phyloP scores from a whole-genome alignment of 2,797 vertebrate genomes.

The Parauchenoglanis ngamensis region DNA sequence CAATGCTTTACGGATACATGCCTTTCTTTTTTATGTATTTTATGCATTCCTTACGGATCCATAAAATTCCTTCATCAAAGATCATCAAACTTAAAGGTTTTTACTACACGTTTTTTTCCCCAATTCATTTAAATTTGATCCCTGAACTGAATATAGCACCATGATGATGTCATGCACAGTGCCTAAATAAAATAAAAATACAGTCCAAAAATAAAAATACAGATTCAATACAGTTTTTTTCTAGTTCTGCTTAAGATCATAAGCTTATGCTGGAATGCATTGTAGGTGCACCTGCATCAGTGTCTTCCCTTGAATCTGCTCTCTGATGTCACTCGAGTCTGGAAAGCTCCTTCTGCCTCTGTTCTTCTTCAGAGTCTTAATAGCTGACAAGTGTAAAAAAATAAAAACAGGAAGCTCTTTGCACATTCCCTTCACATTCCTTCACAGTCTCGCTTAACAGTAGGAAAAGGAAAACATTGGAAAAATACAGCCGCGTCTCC shows the following conservation, averaged over 20 bases:
- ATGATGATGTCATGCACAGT: background rate
- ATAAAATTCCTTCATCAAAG: background rate
- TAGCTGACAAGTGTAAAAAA: constrained; percentile 67
- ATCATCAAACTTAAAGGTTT: background rate
- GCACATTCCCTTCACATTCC: constrained; percentile 74
- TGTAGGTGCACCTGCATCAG: constrained; percentile 19
- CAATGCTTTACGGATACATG: background rate
- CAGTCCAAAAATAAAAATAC: background rate
- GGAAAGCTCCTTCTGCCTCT: constrained; percentile 22
- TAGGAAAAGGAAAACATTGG: constrained; percentile 52
- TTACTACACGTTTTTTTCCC: background rate
- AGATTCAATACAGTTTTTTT: background rate
- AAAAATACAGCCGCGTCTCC: constrained; percentile 65
- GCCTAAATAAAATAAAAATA: too few relatives aligned
- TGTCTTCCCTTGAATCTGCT: constrained; percentile 35
- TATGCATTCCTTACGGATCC: background rate
- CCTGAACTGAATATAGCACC: background rate
- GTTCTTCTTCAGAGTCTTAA: constrained; percentile 49
- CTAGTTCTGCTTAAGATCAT: background rate
- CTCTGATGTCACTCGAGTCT: constrained; percentile 55
- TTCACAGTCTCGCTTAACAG: constrained; percentile 49
- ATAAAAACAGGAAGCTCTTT: constrained; percentile 78
- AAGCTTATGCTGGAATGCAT: background rate
- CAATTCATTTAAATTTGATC: background rate
- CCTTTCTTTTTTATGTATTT: background rate